Percentiles rank a stretch among this genome's conserved stretches.
phyloP scores from a whole-genome alignment of 2,797 vertebrate genomes.

The Eidolon dupreanum region DNA sequence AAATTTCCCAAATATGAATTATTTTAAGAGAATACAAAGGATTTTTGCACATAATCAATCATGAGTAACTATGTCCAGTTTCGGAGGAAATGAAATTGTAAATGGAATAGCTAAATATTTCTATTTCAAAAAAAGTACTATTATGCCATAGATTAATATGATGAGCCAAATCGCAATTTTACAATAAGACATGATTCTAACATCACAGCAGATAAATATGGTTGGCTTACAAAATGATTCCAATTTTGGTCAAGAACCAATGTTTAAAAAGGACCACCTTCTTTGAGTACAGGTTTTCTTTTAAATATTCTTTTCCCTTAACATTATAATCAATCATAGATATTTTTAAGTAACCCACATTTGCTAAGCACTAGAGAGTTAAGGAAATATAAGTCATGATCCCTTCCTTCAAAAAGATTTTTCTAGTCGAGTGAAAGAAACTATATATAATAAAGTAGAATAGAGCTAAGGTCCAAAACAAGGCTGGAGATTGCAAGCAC shows the following conservation, averaged over 20 bases:
- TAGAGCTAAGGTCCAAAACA: not conserved
- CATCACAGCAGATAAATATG: not conserved
- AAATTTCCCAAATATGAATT: not conserved
- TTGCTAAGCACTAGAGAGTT: not conserved
- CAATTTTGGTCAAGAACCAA: not conserved
- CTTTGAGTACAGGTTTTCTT: not conserved
- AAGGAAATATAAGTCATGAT: not conserved
- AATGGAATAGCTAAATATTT: not conserved
- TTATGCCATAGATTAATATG: not conserved
- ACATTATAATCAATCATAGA: not conserved
- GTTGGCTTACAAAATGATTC: not conserved
- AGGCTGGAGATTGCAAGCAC: not conserved
- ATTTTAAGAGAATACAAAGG: not conserved
- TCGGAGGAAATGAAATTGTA: constrained; percentile 24
- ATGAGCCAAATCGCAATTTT: not conserved
- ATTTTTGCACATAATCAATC: not conserved
- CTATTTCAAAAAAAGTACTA: constrained; percentile 4
- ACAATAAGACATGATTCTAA: not conserved
- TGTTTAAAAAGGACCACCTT: not conserved
- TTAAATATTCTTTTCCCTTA: not conserved
- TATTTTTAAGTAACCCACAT: not conserved
- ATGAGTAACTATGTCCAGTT: constrained; percentile 17
- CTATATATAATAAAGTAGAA: not conserved
- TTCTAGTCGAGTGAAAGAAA: not conserved
- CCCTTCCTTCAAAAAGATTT: not conserved